These are phyloP conservation scores for Pundamilia nyererei DNA, from an alignment of 2,113 vertebrate genomes.

Conservation along the genomic window DNA sequence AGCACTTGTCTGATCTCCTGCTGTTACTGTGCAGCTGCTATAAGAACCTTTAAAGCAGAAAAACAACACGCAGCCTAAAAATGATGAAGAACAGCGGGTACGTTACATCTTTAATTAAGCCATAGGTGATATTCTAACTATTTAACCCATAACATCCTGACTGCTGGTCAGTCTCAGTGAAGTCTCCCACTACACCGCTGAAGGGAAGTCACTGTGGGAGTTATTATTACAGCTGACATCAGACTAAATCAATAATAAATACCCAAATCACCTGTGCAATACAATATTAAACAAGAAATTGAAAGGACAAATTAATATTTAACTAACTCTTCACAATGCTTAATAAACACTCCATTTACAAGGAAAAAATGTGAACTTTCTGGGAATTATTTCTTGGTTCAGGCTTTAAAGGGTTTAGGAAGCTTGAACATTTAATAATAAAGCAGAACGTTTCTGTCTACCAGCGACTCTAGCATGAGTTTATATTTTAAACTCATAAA, in stretches of 20 bases:
- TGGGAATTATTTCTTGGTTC: not conserved
- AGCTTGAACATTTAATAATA: not conserved
- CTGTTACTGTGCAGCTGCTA: not conserved
- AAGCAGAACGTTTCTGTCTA: not conserved
- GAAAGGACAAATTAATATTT: not conserved
- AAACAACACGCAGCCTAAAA: not conserved
- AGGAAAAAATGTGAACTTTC: not conserved
- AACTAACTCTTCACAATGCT: not conserved
- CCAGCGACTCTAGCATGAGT: not conserved
- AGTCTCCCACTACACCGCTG: not conserved
- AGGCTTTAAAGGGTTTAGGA: not conserved
- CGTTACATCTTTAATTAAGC: not conserved
- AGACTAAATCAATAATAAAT: not conserved
- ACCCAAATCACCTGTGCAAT: not conserved
- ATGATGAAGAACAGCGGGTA: not conserved
- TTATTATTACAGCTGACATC: not conserved
- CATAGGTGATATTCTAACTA: not conserved
- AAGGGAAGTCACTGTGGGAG: not conserved
- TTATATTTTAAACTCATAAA: not conserved
- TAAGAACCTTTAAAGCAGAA: not conserved
- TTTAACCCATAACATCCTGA: not conserved
- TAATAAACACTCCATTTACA: not conserved
- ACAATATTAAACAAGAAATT: not conserved
- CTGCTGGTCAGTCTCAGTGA: not conserved
- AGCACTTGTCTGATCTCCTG: not conserved